These are phyloP conservation scores for Ophiothrix spiculata DNA, from an alignment of 35 echinoderm and acorn worm genomes.

Conservation along the genomic window DNA sequence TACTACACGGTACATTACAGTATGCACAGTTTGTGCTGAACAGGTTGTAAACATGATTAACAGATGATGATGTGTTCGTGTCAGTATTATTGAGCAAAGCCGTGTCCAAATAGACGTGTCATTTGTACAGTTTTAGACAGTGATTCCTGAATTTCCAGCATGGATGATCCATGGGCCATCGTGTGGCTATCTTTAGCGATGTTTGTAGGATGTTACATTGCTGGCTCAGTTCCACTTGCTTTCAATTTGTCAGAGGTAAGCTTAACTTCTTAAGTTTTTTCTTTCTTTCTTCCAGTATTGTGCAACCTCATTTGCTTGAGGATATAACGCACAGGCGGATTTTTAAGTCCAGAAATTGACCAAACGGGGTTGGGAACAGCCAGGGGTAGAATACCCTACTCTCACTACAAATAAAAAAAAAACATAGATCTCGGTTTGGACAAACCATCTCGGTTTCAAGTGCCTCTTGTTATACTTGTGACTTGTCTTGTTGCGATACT, in stretches of 20 bases:
- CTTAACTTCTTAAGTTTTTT: neutral
- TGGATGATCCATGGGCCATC: slow-evolving; percentile 82
- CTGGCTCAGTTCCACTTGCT: slow-evolving; percentile 83
- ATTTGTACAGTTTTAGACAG: neutral
- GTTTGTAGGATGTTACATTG: slow-evolving; percentile 89
- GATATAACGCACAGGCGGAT: no score
- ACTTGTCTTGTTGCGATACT: no score
- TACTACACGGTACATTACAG: no score
- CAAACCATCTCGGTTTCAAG: no score
- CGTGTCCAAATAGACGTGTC: neutral
- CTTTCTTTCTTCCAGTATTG: no score
- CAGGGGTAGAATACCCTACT: no score
- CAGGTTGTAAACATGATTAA: neutral
- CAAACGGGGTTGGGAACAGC: no score
- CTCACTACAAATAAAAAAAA: no score
- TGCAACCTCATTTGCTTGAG: no score
- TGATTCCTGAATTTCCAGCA: slow-evolving; percentile 5
- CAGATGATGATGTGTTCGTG: neutral
- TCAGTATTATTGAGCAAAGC: neutral
- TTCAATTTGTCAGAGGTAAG: slow-evolving; percentile 87
- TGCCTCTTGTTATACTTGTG: no score
- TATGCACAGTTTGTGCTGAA: neutral
- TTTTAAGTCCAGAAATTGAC: no score
- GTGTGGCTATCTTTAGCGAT: slow-evolving; percentile 81
- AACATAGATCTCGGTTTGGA: no score